Conservation (phyloP, 2,888 invertebrate species). For the Dioctria rufipes region DNA sequence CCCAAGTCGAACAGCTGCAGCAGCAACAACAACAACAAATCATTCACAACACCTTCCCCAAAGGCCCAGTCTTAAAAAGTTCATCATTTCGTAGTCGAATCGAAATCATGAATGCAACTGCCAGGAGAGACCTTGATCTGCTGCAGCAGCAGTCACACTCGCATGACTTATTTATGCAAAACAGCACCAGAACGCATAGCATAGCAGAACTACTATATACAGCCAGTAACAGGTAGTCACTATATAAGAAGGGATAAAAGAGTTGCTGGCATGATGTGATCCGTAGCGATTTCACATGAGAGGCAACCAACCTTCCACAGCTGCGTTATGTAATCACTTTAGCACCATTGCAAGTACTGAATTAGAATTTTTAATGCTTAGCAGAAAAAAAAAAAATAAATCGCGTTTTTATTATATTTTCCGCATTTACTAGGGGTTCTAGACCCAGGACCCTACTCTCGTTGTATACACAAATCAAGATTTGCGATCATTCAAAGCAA, state of each 20-base stretch:
- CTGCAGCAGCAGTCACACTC: neutral
- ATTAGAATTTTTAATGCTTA: slow-evolving; percentile 23
- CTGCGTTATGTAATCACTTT: neutral
- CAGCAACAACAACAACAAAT: too few relatives aligned
- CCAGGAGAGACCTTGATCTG: neutral
- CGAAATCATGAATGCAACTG: neutral
- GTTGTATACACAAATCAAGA: neutral
- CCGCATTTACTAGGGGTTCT: neutral
- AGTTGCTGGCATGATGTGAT: neutral
- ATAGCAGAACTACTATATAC: too few relatives aligned
- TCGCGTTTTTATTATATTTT: neutral
- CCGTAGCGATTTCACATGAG: neutral
- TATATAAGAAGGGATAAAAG: too few relatives aligned
- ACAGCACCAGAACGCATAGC: neutral
- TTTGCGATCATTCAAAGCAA: neutral
- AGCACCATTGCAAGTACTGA: neutral
- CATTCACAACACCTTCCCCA: too few relatives aligned
- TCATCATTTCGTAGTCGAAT: too few relatives aligned
- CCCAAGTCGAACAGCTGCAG: too few relatives aligned
- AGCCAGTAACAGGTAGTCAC: too few relatives aligned
- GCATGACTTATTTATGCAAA: neutral
- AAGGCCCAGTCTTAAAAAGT: too few relatives aligned
- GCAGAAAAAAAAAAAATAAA: too few relatives aligned
- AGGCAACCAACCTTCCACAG: slow-evolving; percentile 10
- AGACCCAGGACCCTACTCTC: too few relatives aligned